Percentiles rank a stretch among this genome's conserved stretches.
These are phyloP conservation scores for Ptilodon capucinus DNA, from an alignment of 2,888 invertebrate genomes.

Conservation along the genomic window DNA sequence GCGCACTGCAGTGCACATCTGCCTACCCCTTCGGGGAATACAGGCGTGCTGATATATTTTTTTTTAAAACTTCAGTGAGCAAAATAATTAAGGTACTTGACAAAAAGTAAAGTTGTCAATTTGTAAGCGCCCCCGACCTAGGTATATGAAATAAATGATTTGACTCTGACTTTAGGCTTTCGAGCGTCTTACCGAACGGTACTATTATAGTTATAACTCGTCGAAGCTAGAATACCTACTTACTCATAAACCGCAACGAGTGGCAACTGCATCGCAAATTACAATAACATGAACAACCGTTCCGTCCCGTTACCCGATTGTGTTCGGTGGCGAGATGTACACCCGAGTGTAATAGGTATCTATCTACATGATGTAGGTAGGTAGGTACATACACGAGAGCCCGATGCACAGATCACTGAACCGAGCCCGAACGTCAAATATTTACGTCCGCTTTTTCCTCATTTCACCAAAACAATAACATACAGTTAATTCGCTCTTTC, in stretches of 20 bases:
- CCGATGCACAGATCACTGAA: background rate
- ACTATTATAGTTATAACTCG: background rate
- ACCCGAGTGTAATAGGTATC: background rate
- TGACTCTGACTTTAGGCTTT: too few species aligned
- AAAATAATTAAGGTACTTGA: too few species aligned
- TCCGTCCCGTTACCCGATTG: background rate
- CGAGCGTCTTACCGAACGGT: too few species aligned
- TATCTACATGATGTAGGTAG: background rate
- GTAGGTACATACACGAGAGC: background rate
- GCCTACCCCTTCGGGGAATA: too few species aligned
- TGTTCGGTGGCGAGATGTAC: background rate
- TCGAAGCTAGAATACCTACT: background rate
- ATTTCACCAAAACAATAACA: constrained; percentile 5
- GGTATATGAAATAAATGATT: too few species aligned
- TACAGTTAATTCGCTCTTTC: too few species aligned
- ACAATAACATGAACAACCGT: background rate
- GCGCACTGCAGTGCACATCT: too few species aligned
- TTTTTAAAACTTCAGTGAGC: too few species aligned
- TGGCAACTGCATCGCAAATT: background rate
- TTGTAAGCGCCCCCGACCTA: too few species aligned
- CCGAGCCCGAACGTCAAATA: background rate
- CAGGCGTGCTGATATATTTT: too few species aligned
- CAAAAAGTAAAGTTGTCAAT: too few species aligned
- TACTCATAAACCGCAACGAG: background rate
- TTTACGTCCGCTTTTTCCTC: constrained; percentile 2